These are phyloP conservation scores for Calliopsis andreniformis DNA, from an alignment of 1,140 invertebrate genomes.

Conservation along the genomic window DNA sequence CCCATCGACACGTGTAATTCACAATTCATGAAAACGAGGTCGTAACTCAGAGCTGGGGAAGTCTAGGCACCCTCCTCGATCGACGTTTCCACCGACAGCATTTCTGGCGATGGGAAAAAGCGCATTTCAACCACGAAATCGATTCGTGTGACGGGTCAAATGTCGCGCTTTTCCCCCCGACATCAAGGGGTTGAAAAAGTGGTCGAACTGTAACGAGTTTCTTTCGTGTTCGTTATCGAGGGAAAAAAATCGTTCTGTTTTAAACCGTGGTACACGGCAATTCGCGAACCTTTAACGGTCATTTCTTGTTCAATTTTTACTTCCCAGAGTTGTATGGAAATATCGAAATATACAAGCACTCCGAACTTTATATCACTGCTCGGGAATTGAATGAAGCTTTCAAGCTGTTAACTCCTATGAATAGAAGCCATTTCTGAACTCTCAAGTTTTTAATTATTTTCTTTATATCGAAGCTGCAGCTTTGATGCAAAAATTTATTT, in stretches of 20 bases:
- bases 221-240: slow-evolving; percentile 12
- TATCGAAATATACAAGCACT: too few species aligned
- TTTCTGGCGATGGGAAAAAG: slow-evolving; percentile 30
- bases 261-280: not conserved
- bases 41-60: slow-evolving; percentile 8
- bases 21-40: slow-evolving; percentile 68
- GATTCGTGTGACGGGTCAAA: slow-evolving; percentile 46
- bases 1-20: slow-evolving; percentile 60
- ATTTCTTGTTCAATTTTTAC: too few species aligned
- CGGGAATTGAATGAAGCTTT: too few species aligned
- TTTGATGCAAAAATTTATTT: too few species aligned
- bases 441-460: too few species aligned
- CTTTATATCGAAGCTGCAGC: too few species aligned
- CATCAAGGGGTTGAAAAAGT: slow-evolving; percentile 40
- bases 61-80: not conserved
- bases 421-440: too few species aligned
- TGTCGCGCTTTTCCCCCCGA: slow-evolving; percentile 41
- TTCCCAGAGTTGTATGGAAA: too few species aligned
- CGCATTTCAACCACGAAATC: slow-evolving; percentile 48
- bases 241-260: not conserved
- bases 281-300: not conserved
- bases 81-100: not conserved
- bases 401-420: too few species aligned
- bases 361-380: too few species aligned
- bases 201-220: slow-evolving; percentile 44